phyloP scores from a whole-genome alignment of 2,888 invertebrate genomes.

The Chrysopilus asiliformis region DNA sequence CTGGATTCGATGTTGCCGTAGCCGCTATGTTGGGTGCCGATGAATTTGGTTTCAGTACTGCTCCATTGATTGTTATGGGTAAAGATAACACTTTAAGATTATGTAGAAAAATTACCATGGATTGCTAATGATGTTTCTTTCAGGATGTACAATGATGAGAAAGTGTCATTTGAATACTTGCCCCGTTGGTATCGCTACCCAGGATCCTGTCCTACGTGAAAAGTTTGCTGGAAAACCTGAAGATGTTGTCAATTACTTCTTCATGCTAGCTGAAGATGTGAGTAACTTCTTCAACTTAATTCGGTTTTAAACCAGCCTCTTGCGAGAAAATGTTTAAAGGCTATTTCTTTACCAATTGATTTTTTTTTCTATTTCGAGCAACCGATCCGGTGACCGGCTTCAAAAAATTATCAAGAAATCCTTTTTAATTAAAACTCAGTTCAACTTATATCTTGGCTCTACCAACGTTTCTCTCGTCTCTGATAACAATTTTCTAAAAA shows the following conservation, averaged over 20 bases:
- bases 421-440: too few species aligned
- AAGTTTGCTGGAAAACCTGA: conserved; percentile 98
- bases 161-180: conserved; percentile 99
- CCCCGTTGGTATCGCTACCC: conserved; percentile 97
- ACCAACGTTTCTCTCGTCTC: too few species aligned
- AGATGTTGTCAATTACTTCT: conserved; percentile 93
- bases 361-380: too few species aligned
- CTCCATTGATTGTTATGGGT: conserved; percentile 91
- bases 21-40: conserved; percentile 95
- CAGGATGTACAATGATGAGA: conserved; percentile 98
- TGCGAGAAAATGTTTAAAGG: too few species aligned
- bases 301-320: too few species aligned
- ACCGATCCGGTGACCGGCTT: too few species aligned
- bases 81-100: conserved; percentile 17
- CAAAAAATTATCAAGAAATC: too few species aligned
- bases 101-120: too few species aligned
- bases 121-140: conserved; percentile 10
- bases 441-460: too few species aligned
- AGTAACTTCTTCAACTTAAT: too few species aligned
- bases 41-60: conserved; percentile 97
- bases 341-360: too few species aligned
- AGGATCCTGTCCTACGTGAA: conserved; percentile 86
- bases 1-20: conserved; percentile 91
- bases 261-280: conserved; percentile 96
- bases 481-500: too few species aligned